Percentiles rank a stretch among this genome's conserved stretches.
Conservation (phyloP, 2,113 vertebrate genomes). For the Castor canadensis region DNA sequence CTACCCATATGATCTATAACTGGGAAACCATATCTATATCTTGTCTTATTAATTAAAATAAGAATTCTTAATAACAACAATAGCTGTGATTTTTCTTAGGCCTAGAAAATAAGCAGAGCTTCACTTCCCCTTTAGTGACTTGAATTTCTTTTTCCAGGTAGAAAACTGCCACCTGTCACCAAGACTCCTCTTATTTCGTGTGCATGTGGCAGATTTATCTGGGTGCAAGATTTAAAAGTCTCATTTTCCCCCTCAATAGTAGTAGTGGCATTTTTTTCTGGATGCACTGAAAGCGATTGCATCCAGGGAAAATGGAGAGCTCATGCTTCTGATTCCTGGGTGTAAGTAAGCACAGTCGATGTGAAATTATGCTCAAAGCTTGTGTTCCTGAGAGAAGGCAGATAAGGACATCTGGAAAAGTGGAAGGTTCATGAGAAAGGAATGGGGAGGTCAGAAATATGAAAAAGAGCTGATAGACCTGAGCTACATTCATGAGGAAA, state of each 20-base stretch:
- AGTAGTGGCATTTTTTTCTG: constrained; percentile 10
- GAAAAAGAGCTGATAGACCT: neutral
- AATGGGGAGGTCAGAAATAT: neutral
- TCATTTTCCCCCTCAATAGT: neutral
- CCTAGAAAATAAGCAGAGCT: constrained; percentile 39
- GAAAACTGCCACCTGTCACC: constrained; percentile 45
- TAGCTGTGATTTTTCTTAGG: constrained; percentile 25
- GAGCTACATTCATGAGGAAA: neutral
- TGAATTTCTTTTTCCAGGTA: constrained; percentile 40
- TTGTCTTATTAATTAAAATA: constrained; percentile 23
- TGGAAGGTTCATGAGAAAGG: neutral
- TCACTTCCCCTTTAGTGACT: constrained; percentile 23
- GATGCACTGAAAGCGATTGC: neutral
- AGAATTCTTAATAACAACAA: neutral
- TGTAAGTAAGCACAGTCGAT: neutral
- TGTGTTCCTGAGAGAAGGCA: constrained; percentile 8
- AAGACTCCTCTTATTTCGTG: constrained; percentile 8
- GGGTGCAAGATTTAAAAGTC: constrained; percentile 35
- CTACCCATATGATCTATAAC: neutral
- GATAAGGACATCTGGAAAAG: constrained; percentile 9
- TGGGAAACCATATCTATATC: constrained; percentile 5
- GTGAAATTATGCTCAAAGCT: constrained; percentile 36
- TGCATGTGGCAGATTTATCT: constrained; percentile 24
- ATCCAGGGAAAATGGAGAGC: neutral
- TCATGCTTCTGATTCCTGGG: neutral